A percentile compares a stretch with the other conserved stretches of the same genome.
Conservation (phyloP, 2,113 vertebrate species). For the Neolamprologus ventralis region DNA sequence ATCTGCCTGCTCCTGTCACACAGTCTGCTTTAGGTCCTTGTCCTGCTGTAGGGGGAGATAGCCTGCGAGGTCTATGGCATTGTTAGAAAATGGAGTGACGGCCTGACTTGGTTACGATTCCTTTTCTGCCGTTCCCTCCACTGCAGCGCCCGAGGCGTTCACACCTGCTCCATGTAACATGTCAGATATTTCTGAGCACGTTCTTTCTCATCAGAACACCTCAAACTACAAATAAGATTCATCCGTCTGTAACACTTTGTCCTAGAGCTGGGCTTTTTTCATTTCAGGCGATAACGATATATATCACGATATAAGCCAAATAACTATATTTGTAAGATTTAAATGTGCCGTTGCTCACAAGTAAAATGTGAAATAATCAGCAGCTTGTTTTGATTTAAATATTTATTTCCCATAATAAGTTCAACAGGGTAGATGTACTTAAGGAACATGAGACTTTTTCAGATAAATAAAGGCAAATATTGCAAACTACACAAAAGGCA, state of each 20-base stretch:
- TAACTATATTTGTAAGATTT: no score
- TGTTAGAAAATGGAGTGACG: neutral
- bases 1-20: neutral
- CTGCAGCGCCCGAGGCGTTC: neutral
- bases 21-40: neutral
- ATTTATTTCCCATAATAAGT: no score
- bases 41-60: fast-evolving
- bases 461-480: no score
- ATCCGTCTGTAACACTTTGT: neutral
- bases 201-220: neutral
- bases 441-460: no score
- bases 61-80: neutral
- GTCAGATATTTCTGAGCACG: fast-evolving
- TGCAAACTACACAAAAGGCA: no score
- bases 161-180: neutral
- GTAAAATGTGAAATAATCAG: no score
- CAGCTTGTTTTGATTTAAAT: no score
- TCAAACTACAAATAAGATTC: neutral
- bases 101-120: neutral
- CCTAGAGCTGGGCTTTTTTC: no score
- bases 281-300: fast-evolving
- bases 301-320: no score
- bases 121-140: neutral
- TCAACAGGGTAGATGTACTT: no score
- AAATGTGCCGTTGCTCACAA: no score